Evolutionary conservation across 2,888 invertebrate genomes (phyloP).

Genomic region (Acholoe squamosa): DNA sequence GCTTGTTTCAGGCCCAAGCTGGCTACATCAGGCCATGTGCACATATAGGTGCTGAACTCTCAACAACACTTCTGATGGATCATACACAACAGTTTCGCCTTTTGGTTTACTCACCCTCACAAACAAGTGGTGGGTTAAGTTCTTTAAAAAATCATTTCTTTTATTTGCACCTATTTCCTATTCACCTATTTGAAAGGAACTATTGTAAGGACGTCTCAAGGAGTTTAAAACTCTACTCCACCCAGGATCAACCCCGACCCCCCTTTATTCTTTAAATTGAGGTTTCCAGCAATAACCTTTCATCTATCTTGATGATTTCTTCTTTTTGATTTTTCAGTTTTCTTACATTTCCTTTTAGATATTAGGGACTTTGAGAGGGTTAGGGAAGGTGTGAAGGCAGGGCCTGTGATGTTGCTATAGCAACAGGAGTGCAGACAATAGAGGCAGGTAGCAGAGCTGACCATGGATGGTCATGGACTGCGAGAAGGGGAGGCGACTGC

Average conservation of each 20-base stretch:
- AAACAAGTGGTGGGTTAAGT: background rate
- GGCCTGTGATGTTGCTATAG: conserved; percentile 53
- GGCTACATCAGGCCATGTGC: background rate
- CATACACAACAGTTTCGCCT: conserved; percentile 20
- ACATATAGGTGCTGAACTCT: background rate
- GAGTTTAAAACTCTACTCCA: too few species aligned
- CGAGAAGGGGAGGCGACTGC: conserved; percentile 38
- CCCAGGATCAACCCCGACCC: too few species aligned
- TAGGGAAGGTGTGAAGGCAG: conserved; percentile 56
- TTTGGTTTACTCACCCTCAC: background rate
- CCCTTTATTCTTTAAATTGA: too few species aligned
- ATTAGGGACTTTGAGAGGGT: conserved; percentile 11
- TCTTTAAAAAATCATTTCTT: too few species aligned
- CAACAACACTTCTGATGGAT: background rate
- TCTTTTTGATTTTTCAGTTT: too few species aligned
- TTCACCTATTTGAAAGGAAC: too few species aligned
- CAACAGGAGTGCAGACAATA: conserved; percentile 59
- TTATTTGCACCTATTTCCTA: too few species aligned
- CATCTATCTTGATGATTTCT: too few species aligned
- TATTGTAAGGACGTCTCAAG: too few species aligned
- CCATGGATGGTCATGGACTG: conserved; percentile 13
- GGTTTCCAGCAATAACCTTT: too few species aligned
- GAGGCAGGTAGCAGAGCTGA: conserved; percentile 46
- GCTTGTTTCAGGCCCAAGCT: conserved; percentile 54
- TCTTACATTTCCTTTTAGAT: background rate